Conservation (phyloP, 2,113 vertebrate species). For the Solea senegalensis region DNA sequence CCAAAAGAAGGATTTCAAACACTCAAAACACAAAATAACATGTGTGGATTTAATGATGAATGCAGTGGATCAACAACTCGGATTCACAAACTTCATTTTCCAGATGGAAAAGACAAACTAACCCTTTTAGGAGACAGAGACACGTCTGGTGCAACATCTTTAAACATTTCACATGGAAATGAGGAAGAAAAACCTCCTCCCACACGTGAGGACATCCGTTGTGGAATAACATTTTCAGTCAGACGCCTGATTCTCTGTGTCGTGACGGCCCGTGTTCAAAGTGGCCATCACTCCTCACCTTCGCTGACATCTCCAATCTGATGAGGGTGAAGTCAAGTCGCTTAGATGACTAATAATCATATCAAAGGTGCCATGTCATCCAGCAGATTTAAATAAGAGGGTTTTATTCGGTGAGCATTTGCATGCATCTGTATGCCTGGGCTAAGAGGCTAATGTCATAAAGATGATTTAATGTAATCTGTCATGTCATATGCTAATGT, state of each 20-base stretch:
- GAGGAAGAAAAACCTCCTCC: not conserved
- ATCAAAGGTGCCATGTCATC: conserved; percentile 98
- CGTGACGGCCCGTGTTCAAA: conserved; percentile 87
- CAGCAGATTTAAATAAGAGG: conserved; percentile 99
- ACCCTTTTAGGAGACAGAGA: not conserved
- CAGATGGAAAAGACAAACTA: too few relatives aligned
- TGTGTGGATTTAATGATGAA: too few relatives aligned
- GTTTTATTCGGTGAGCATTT: conserved; percentile 95
- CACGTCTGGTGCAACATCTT: conserved; percentile 7
- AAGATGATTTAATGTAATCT: conserved; percentile 99
- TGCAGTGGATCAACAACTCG: too few relatives aligned
- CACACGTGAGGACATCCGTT: conserved; percentile 3
- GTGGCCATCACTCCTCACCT: conserved; percentile 91
- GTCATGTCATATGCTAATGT: conserved; percentile 99
- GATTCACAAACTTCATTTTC: too few relatives aligned
- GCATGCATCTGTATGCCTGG: conserved; percentile 93
- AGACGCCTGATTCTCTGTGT: conserved; percentile 30
- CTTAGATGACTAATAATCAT: conserved; percentile 99
- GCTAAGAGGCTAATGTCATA: conserved; percentile 99
- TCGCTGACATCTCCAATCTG: conserved; percentile 91
- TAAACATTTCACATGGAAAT: conserved; percentile 1
- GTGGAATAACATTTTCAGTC: conserved; percentile 39
- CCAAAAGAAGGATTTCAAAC: too few relatives aligned
- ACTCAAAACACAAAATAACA: too few relatives aligned
- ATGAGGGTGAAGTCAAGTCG: conserved; percentile 94